A percentile compares a stretch with the other conserved stretches of the same genome.
Evolutionary conservation across 2,113 vertebrate genomes (phyloP).

Genomic region (Xenopus borealis): DNA sequence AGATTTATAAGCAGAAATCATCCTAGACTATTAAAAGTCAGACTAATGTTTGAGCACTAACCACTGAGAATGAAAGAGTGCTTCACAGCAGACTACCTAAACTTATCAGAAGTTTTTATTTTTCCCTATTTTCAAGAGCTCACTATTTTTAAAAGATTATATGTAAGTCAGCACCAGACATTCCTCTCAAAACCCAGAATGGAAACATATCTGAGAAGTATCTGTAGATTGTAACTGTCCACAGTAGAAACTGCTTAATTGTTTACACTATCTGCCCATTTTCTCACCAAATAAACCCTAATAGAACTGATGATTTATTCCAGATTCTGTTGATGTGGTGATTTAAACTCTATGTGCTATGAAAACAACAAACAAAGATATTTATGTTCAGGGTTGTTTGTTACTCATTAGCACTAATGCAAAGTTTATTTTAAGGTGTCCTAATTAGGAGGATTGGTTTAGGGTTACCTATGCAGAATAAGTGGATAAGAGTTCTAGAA

Average conservation of each 20-base stretch:
- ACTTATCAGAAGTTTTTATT: not conserved
- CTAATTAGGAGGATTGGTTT: not conserved
- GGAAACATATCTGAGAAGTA: constrained; percentile 11
- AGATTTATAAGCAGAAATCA: constrained; percentile 96
- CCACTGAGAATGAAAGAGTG: constrained; percentile 70
- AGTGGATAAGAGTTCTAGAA: not conserved
- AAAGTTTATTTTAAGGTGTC: not conserved
- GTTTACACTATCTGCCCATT: constrained; percentile 64
- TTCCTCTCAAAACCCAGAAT: constrained; percentile 16
- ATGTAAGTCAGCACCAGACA: constrained; percentile 26
- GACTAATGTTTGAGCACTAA: constrained; percentile 74
- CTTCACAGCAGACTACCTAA: constrained; percentile 65
- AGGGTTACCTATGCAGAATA: not conserved
- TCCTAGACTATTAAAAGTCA: constrained; percentile 89
- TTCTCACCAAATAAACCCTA: constrained; percentile 59
- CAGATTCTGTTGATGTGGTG: constrained; percentile 51
- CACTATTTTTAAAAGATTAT: constrained; percentile 21
- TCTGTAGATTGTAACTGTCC: constrained; percentile 44
- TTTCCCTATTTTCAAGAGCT: too few species aligned
- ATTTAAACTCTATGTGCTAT: constrained; percentile 1
- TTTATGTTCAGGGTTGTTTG: constrained; percentile 2
- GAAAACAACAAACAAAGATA: constrained; percentile 20
- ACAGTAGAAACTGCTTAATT: constrained; percentile 60
- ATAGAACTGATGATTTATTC: constrained; percentile 57
- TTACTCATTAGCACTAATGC: constrained; percentile 11